A percentile compares a stretch with the other conserved stretches of the same genome.
phyloP scores from a whole-genome alignment of 2,888 invertebrate species.

The Microplitis manilae region DNA sequence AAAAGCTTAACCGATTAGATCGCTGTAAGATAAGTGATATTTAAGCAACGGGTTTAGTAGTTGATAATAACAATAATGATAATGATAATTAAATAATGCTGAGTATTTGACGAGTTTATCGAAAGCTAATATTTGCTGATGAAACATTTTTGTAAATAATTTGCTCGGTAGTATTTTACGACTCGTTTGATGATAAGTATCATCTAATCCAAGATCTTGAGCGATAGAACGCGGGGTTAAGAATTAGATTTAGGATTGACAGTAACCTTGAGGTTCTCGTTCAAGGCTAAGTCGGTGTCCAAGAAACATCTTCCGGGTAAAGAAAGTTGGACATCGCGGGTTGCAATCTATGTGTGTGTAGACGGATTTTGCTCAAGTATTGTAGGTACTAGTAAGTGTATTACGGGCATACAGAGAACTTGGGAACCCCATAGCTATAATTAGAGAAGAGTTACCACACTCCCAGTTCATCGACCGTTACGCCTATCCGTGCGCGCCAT shows the following conservation, averaged over 20 bases:
- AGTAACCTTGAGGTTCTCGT: conserved; percentile 22
- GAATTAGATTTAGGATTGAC: background rate
- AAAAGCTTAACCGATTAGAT: background rate
- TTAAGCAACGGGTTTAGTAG: background rate
- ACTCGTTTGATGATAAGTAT: background rate
- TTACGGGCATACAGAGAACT: conserved; percentile 21
- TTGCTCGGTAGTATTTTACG: background rate
- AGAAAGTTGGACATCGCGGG: conserved; percentile 42
- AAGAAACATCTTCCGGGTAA: conserved; percentile 36
- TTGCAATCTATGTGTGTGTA: background rate
- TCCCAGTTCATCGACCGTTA: conserved; percentile 55
- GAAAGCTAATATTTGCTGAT: background rate
- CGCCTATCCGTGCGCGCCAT: conserved; percentile 49
- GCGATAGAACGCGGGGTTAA: background rate
- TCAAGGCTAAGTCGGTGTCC: conserved; percentile 27
- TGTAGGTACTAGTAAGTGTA: conserved; percentile 25
- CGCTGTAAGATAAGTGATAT: background rate
- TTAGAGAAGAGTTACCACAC: conserved; percentile 53
- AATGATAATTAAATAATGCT: background rate
- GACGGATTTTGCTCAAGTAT: background rate
- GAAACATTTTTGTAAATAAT: background rate
- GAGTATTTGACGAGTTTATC: background rate
- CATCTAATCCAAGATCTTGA: background rate
- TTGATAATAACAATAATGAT: conserved; percentile 5
- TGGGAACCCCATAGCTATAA: conserved; percentile 47